Percentiles rank a stretch among this genome's conserved stretches.
Conservation (phyloP, 2,113 vertebrate genomes). For the Aegithalos caudatus region DNA sequence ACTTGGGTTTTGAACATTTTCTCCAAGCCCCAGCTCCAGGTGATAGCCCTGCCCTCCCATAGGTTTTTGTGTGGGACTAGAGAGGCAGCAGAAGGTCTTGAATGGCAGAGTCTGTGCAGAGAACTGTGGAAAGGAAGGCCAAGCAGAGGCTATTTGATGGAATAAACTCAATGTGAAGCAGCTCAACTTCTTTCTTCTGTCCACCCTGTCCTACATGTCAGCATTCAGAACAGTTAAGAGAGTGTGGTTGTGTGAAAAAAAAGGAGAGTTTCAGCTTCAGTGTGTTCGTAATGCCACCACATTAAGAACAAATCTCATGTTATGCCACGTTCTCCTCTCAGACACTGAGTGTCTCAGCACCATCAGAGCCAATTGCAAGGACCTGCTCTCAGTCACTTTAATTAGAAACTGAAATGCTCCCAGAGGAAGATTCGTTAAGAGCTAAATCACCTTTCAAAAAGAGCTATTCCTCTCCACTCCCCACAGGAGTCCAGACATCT, state of each 20-base stretch:
- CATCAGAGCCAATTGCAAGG: background rate
- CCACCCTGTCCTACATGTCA: background rate
- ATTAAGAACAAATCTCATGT: background rate
- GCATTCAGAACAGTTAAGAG: background rate
- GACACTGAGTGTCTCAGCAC: background rate
- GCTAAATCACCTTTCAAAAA: constrained; percentile 6
- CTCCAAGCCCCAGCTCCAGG: background rate
- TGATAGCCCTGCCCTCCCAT: background rate
- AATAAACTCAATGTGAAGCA: background rate
- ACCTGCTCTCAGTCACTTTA: background rate
- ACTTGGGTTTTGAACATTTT: background rate
- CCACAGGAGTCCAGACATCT: background rate
- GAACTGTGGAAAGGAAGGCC: background rate
- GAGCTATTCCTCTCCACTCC: background rate
- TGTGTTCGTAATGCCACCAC: background rate
- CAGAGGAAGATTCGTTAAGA: background rate
- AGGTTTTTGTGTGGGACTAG: background rate
- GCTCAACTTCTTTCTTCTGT: background rate
- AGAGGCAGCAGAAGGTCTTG: background rate
- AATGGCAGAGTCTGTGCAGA: background rate
- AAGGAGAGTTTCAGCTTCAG: background rate
- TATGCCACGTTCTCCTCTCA: background rate
- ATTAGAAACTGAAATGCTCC: background rate
- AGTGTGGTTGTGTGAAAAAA: background rate
- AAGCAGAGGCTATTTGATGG: background rate